A percentile compares a stretch with the other conserved stretches of the same genome.
Conservation (phyloP, 2,113 vertebrate genomes). For the Tupaia chinensis region DNA sequence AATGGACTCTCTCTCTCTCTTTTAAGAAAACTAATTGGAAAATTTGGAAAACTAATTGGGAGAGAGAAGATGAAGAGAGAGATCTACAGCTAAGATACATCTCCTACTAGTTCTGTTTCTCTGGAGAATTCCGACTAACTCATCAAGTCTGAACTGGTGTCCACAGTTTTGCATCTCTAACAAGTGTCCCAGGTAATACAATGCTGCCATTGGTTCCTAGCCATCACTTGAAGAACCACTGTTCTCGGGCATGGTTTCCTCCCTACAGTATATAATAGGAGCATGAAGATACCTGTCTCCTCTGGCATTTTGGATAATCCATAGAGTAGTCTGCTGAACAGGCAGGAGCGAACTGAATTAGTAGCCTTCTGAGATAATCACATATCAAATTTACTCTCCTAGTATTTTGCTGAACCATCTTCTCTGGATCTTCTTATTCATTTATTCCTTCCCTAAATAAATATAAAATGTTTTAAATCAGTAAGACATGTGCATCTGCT, state of each 20-base stretch:
- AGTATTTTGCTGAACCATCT: neutral
- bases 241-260: neutral
- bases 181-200: neutral
- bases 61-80: neutral
- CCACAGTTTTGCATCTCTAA: neutral
- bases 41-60: too few relatives aligned
- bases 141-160: neutral
- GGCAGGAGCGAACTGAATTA: neutral
- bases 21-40: too few relatives aligned
- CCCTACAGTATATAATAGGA: neutral
- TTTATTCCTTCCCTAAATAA: neutral
- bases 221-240: neutral
- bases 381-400: neutral
- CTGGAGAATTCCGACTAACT: neutral
- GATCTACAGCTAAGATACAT: too few relatives aligned
- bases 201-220: neutral
- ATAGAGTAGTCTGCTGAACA: neutral
- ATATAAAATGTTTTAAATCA: neutral
- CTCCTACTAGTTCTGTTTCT: neutral
- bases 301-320: neutral
- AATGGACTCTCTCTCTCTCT: too few relatives aligned
- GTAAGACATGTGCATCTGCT: neutral
- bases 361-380: neutral
- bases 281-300: neutral
- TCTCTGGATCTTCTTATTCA: constrained; percentile 4